Conservation (phyloP, 1,140 invertebrate genomes). For the Bombus terrestris region DNA sequence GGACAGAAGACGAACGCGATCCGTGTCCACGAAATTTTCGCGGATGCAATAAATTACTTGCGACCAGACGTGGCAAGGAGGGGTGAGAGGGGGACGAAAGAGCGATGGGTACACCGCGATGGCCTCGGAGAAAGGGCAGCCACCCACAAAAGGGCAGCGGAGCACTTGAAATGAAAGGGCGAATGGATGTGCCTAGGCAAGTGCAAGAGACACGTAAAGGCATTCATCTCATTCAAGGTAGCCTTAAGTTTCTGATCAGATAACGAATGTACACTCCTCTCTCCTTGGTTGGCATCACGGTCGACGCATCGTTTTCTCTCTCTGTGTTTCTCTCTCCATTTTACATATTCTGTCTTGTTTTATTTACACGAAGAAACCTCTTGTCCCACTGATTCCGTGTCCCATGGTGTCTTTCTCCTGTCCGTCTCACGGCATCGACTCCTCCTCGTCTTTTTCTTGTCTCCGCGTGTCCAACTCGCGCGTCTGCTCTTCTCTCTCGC, state of each 20-base stretch:
- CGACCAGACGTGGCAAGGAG: not conserved
- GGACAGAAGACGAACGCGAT: not conserved
- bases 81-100: conserved; percentile 49
- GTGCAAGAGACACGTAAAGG: conserved; percentile 80
- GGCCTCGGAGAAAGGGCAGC: conserved; percentile 73
- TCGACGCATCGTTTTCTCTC: conserved; percentile 41
- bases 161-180: conserved; percentile 79
- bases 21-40: conserved; percentile 74
- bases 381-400: conserved; percentile 27
- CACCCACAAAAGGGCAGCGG: conserved; percentile 76
- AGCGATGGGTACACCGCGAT: conserved; percentile 67
- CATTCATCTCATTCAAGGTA: conserved; percentile 82
- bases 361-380: conserved; percentile 27
- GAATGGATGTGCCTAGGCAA: conserved; percentile 80
- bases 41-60: conserved; percentile 74
- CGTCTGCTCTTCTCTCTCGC: not conserved
- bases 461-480: not conserved
- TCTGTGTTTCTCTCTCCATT: conserved; percentile 3
- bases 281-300: conserved; percentile 58
- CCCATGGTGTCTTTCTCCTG: conserved; percentile 45
- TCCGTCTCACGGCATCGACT: conserved; percentile 44
- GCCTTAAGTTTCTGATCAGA: conserved; percentile 81
- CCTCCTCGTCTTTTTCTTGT: conserved; percentile 41
- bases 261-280: conserved; percentile 80
- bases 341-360: conserved; percentile 22